These are phyloP conservation scores for Sesamia nonagrioides DNA, from an alignment of 1,140 invertebrate species.

Conservation along the genomic window DNA sequence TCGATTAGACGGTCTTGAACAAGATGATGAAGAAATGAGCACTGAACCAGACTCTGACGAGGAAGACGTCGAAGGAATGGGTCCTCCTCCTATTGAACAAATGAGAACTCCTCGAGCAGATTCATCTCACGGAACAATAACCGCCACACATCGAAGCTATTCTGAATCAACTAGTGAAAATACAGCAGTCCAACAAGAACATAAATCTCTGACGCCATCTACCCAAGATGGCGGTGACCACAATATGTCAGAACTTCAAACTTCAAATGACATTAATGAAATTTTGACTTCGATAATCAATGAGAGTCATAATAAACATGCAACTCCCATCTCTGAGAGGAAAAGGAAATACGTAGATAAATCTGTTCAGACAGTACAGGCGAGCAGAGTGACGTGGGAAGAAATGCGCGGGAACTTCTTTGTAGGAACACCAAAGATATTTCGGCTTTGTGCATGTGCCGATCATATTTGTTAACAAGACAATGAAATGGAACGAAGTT, in stretches of 20 bases:
- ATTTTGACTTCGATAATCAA: background rate
- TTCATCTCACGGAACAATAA: background rate
- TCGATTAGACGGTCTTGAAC: background rate
- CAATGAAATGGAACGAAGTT: too few species aligned
- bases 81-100: background rate
- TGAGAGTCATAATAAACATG: background rate
- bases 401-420: conserved; percentile 57
- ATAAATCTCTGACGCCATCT: background rate
- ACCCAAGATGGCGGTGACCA: background rate
- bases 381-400: conserved; percentile 44
- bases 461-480: conserved; percentile 61
- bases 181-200: background rate
- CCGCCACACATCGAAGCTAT: too few species aligned
- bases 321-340: background rate
- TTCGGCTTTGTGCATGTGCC: conserved; percentile 57
- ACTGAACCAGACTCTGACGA: background rate
- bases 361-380: conserved; percentile 15
- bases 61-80: background rate
- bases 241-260: background rate
- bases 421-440: conserved; percentile 56
- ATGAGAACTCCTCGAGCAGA: background rate
- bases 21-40: background rate
- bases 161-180: background rate
- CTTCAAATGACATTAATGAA: conserved; percentile 6
- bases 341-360: conserved; percentile 36